Evolutionary conservation across 2,113 vertebrate genomes (phyloP).

Genomic region (Parus major): DNA sequence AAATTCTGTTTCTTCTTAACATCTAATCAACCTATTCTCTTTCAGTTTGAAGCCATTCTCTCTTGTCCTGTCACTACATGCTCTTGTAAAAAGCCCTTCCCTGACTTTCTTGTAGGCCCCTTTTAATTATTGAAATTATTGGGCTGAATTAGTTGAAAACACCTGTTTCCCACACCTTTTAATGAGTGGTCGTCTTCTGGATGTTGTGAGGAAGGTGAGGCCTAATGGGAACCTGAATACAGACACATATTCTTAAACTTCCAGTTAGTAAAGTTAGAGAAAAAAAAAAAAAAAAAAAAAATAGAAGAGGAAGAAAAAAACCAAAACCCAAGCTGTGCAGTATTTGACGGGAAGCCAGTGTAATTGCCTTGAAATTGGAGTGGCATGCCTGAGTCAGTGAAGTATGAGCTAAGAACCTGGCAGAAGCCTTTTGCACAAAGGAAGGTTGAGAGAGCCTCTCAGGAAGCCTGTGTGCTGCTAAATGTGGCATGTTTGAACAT

Average conservation of each 20-base stretch:
- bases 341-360: conserved; percentile 30
- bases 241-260: background rate
- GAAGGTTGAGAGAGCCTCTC: conserved; percentile 62
- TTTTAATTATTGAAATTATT: background rate
- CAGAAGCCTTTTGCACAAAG: conserved; percentile 56
- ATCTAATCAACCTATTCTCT: background rate
- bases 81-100: background rate
- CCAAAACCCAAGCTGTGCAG: background rate
- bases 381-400: conserved; percentile 55
- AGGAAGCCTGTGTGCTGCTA: conserved; percentile 21
- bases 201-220: background rate
- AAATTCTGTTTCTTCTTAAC: background rate
- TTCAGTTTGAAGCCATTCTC: background rate
- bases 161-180: background rate
- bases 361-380: conserved; percentile 55
- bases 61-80: background rate
- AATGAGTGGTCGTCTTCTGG: background rate
- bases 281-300: background rate
- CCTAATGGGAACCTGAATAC: background rate
- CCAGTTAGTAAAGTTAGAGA: background rate
- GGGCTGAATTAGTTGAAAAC: background rate
- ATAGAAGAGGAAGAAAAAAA: background rate
- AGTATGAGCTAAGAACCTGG: conserved; percentile 61
- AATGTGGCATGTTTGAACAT: conserved; percentile 66
- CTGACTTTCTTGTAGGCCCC: background rate